These are phyloP conservation scores for Silurus asotus DNA, from an alignment of 2,113 vertebrate genomes.

Conservation along the genomic window DNA sequence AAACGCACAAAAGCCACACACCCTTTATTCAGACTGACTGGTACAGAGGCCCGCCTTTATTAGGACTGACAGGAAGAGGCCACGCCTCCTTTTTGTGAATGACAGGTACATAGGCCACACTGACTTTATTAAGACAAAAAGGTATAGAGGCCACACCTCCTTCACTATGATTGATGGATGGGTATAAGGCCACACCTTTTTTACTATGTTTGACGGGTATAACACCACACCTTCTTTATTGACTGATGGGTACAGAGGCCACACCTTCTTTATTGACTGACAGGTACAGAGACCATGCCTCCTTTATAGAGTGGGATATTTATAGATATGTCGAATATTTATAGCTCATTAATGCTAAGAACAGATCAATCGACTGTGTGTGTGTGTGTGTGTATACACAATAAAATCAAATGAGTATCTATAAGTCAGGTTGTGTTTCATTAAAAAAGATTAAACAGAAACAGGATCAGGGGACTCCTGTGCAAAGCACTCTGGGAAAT, in stretches of 20 bases:
- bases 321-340: constrained; percentile 10
- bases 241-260: not conserved
- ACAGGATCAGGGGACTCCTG: not conserved
- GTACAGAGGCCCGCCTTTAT: not conserved
- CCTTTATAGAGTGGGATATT: not conserved
- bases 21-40: not conserved
- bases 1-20: not conserved
- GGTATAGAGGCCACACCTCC: not conserved
- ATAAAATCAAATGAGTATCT: not conserved
- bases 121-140: not conserved
- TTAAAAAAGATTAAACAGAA: not conserved
- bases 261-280: not conserved
- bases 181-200: not conserved
- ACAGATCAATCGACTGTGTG: not conserved
- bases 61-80: not conserved
- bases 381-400: too few relatives aligned
- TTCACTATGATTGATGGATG: not conserved
- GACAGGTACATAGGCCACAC: not conserved
- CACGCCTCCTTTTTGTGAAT: not conserved
- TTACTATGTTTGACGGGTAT: not conserved
- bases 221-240: not conserved
- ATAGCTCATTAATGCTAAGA: constrained; percentile 8
- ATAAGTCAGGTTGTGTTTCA: not conserved
- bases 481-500: not conserved
- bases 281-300: not conserved